Percentiles rank a stretch among this genome's conserved stretches.
These are phyloP conservation scores for Platyura marginata DNA, from an alignment of 1,140 invertebrate genomes.

Conservation along the genomic window DNA sequence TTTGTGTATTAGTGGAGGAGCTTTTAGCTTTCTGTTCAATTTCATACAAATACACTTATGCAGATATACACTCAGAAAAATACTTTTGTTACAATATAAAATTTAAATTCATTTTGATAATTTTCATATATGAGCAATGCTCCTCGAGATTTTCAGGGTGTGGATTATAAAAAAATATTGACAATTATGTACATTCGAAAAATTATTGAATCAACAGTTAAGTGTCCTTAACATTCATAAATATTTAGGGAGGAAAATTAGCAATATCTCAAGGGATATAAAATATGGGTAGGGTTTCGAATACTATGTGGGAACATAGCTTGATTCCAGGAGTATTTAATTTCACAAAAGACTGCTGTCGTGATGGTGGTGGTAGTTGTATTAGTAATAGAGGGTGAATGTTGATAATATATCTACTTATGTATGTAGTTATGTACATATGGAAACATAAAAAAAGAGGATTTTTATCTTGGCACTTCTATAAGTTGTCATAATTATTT, in stretches of 20 bases:
- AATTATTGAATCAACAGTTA: not conserved
- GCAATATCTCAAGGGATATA: not conserved
- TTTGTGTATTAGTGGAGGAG: not conserved
- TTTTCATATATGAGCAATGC: not conserved
- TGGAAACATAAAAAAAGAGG: no score
- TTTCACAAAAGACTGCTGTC: no score
- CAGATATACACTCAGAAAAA: not conserved
- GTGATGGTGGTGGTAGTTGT: no score
- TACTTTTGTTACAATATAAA: not conserved
- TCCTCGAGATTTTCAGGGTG: not conserved
- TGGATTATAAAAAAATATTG: not conserved
- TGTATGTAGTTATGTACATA: no score
- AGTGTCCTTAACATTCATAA: not conserved
- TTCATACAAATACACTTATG: not conserved
- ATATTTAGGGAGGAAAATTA: slow-evolving; percentile 1
- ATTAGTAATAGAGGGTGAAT: no score
- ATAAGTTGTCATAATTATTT: no score
- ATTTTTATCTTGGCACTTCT: no score
- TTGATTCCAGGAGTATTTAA: not conserved
- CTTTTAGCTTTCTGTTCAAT: not conserved
- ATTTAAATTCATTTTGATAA: not conserved
- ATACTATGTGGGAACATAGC: not conserved
- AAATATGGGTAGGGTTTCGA: not conserved
- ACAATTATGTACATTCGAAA: not conserved
- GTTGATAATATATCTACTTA: no score